Evolutionary conservation across 2,797 vertebrate genomes (phyloP).

Genomic region (Simalia tracyae): DNA sequence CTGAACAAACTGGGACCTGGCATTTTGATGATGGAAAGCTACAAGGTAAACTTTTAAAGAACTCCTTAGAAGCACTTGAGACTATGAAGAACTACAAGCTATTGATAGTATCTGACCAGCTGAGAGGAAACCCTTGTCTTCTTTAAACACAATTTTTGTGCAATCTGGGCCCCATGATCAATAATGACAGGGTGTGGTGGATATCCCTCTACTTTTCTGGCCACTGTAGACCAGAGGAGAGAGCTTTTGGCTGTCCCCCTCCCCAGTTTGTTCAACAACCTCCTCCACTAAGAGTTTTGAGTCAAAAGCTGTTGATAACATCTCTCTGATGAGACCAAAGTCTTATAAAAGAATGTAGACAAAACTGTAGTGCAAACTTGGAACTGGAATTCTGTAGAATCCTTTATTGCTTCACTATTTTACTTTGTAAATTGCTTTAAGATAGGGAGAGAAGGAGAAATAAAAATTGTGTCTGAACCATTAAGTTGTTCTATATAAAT

Average conservation of each 20-base stretch:
- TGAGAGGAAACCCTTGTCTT: not conserved
- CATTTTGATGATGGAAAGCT: not conserved
- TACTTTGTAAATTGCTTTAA: not conserved
- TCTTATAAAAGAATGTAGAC: not conserved
- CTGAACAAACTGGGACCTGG: not conserved
- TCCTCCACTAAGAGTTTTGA: not conserved
- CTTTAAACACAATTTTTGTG: not conserved
- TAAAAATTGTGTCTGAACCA: not conserved
- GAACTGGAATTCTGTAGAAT: not conserved
- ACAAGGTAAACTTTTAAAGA: not conserved
- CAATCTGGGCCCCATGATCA: not conserved
- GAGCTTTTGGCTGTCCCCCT: not conserved
- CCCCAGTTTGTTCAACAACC: not conserved
- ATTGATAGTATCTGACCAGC: not conserved
- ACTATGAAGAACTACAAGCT: not conserved
- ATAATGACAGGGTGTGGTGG: not conserved
- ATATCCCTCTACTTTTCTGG: not conserved
- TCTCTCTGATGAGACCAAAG: not conserved
- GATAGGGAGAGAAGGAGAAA: not conserved
- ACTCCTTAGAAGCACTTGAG: not conserved
- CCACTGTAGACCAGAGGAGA: not conserved
- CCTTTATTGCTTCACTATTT: not conserved
- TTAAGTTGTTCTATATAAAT: not conserved
- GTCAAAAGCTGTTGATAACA: not conserved
- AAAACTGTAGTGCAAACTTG: not conserved